Base-by-base conservation (phyloP, 2,888 invertebrate species). In the Octonoba sinensis region DNA sequence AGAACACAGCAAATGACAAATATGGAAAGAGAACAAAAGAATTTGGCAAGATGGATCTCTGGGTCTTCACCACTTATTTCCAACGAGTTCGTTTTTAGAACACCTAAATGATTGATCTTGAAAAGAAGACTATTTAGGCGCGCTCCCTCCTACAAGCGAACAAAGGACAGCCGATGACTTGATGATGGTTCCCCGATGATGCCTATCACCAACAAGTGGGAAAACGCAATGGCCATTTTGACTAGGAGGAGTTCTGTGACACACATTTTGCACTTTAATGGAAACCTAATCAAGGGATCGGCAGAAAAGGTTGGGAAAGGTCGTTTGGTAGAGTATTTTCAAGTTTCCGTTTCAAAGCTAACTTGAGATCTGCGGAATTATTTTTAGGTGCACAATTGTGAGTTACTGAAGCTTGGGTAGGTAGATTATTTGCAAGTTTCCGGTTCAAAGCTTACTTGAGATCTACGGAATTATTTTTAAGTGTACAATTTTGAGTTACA, bases 201-300 rank as follows among this genome's bases (percentile, higher is more conserved):
- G 51, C 66, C 47, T 27, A 70, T 57, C 49, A 57, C 49, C 49
- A 27, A 22, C 46, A 16, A 69, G 54, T 70, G 70, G 62, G 64
- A 64, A 76, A 64, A 77, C 56, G 6, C 16, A 54, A 64, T 22
- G n/a, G 3, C 64, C 18, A 70, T 70, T 70, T 62, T 69, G 24
- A 16, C 15, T 15, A 46, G 78, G 78, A 15, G 78, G 78, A 54
- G 71, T 49, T 13, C 15, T 13, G 59, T 78, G 78, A 78, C 78
- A 78, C n/a, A 78, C 66, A 66, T 78, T n/a, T 36, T 66, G 72
- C 27, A 51, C 49, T 66, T 66, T 78, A 78, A 78, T 78, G 66
- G 78, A 24, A 44, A 62, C 64, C 77, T 70, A 70, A 70, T 77
- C 69, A 77, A 64, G 56, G 62, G 54, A 70, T 70, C 70, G 70